Base-by-base conservation (phyloP, 2,113 vertebrate genomes). In the Entomyzon cyanotis region DNA sequence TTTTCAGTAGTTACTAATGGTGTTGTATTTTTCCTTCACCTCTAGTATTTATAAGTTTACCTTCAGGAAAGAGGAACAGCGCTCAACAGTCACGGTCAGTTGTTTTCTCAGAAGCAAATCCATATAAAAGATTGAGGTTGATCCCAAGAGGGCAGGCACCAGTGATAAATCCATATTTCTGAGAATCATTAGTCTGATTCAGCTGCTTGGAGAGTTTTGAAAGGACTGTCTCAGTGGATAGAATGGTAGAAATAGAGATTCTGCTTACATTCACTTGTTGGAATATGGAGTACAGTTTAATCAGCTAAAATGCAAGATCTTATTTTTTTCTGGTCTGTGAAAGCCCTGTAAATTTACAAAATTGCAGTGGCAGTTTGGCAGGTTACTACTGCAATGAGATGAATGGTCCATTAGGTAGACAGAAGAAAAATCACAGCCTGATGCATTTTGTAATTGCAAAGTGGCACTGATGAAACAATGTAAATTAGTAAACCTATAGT, bases 251-350 rank as follows among this genome's bases (percentile, higher is more conserved):
- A 91, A 85, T 35, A 87, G 5, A 68, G 65, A 73, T 79, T 76
- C 41, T 83, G 13, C 7, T 71, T 65, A 13, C 55, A 77, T 74
- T 77, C 46, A 46, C 3, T 65, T 83, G 23, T 56, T 92, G 83
- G n/a, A 93, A 62, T 86, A 63, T 21, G 31, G 20, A 80, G 11
- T 55, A 63, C 3, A 37, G 52, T 86, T 88, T 83, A 88, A 88
- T 88, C 75, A 86, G n/a, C 67, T 85, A 92, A 93, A 93, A 90
- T 39, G 18, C n/a, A 90, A 88, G n/a, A 67, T 28, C 8, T 76
- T 22, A 18, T 64, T 91, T 90, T 87, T 7, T 94, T 89, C 69
- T 84, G 33, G 24, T 52, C 69, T 42, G 22, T 89, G 56, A 70
- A 87, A 89, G 52, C n/a, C 19, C 41, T 60, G 69, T 31, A 87